Evolutionary conservation across 2,797 vertebrate genomes (phyloP), one percentile per base, ranked within the genome.

Genomic region (Cichlasoma orientale): DNA sequence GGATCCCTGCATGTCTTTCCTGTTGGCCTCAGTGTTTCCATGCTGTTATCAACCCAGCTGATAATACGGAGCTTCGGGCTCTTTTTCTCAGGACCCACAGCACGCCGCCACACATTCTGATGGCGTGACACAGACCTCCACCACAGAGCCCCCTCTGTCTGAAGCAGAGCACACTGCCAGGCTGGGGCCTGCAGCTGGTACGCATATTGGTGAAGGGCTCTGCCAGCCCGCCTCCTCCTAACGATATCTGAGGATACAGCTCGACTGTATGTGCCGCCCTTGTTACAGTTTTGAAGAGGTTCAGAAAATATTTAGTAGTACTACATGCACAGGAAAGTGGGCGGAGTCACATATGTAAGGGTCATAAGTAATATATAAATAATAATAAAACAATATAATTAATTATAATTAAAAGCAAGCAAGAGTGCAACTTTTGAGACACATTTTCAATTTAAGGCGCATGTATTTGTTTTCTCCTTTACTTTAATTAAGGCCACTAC

Each of bases 11-110:
- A 80, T 93, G 92, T 93, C 92, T 95, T 97, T 96, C 95, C 95
- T 89, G 90, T 80, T 82, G 89, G 88, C 83, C 92, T 96, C 95
- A 95, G 91, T 92, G 95, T 97, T 97, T 97, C 95, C 95, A 95
- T 76, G 59, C 86, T 80, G 74, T 94, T 97, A 95, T 94, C 93
- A 85, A 84, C 96, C 95, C 95, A 92, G 84, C 93, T 94, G 96
- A 97, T 96, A 97, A 92, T 86, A 88, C 85, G 50, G 82, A 80
- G 84, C 89, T 90, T 70, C 78, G 87, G 92, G 86, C 93, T 82
- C 91, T 87, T 93, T 90, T 95, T 94, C 93, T 94, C 93, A 94
- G 93, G 93, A 90, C 92, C 88, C 89, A 92, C 87, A 90, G 87
- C 89, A 84, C 89, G 79, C 89, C 72, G 90, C 85, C 87, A 77